phyloP scores from a whole-genome alignment of 1,140 invertebrate genomes.

The Macrostomum lignano region DNA sequence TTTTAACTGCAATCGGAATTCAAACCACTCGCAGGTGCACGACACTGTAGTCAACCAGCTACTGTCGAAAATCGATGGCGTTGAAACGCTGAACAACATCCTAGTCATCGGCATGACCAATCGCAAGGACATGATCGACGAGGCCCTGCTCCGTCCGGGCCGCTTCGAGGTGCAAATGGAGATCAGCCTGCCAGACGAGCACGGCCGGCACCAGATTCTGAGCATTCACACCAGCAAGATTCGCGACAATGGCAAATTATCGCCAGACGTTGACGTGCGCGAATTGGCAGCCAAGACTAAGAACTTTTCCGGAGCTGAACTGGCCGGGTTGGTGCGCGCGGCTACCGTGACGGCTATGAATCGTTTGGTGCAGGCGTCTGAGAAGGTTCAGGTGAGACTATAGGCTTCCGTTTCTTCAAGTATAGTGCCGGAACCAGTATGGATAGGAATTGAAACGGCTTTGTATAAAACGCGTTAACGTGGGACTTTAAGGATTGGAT shows the following conservation, averaged over 20 bases:
- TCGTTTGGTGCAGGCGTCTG: constrained; percentile 70
- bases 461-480: no score
- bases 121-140: constrained; percentile 93
- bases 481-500: no score
- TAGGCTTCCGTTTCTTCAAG: no score
- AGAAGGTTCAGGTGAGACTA: no score
- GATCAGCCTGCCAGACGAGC: constrained; percentile 57
- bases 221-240: constrained; percentile 81
- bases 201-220: constrained; percentile 66
- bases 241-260: constrained; percentile 62
- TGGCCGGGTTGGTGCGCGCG: constrained; percentile 88
- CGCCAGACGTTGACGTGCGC: constrained; percentile 50
- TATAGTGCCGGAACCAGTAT: no score
- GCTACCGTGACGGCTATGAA: constrained; percentile 97
- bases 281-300: constrained; percentile 65
- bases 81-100: constrained; percentile 95
- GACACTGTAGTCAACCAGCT: constrained; percentile 98
- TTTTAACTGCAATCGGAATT: no score
- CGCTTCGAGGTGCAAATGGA: constrained; percentile 42
- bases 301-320: constrained; percentile 93
- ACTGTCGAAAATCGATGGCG: constrained; percentile 90
- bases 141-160: constrained; percentile 76
- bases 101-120: constrained; percentile 73
- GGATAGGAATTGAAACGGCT: no score
- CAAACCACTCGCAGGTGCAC: no score